Evolutionary conservation across 2,113 vertebrate genomes (phyloP), one percentile per base, ranked within the genome.

Genomic region (Fulica atra): DNA sequence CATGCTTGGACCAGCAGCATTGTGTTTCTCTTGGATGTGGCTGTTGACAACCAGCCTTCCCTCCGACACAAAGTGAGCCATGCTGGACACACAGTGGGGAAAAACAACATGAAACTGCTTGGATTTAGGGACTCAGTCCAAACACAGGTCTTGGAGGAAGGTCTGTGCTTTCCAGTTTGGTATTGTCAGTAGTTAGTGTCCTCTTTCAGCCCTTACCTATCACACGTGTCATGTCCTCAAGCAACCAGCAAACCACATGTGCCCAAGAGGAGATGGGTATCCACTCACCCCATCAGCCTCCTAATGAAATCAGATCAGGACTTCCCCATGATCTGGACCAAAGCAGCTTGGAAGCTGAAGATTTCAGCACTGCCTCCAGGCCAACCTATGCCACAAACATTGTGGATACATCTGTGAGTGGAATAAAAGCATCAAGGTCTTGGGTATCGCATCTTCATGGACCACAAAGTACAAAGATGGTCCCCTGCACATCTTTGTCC

Each of bases 31-130:
- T 70, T 15, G 38, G 35, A 40, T 38, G 13, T 14, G 2, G 31
- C 14, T 65, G 28, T 48, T 33, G 48, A 61, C 5, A 78, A 78
- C 16, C 56, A 95, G 13, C 11, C 35, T 14, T 26, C 50, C 19
- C 19, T 60, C 28, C 65, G 50, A 1, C 1, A 2, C 26, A 61
- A 54, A 21, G 1, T n/a, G 11, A 44, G 20, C 9, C 3, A 1
- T 35, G 10, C 38, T 90, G 92, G 56, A 29, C 20, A 54, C 9
- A 9, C 0, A 28, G 9, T 16, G 8, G 11, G 26, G 11, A 51
- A 88, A 88, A 95, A 1, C 8, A 74, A 16, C 24, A 50, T 25
- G 9, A 73, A 86, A 78, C 6, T 42, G 16, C n/a, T 78, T 81
- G 29, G 81, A 16, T 7, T 56, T 8, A 16, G 11, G 20, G 29